Evolutionary conservation across 2,797 vertebrate species (phyloP), one percentile per base, ranked within the genome.

Genomic region (Tenualosa thibaudeaui): DNA sequence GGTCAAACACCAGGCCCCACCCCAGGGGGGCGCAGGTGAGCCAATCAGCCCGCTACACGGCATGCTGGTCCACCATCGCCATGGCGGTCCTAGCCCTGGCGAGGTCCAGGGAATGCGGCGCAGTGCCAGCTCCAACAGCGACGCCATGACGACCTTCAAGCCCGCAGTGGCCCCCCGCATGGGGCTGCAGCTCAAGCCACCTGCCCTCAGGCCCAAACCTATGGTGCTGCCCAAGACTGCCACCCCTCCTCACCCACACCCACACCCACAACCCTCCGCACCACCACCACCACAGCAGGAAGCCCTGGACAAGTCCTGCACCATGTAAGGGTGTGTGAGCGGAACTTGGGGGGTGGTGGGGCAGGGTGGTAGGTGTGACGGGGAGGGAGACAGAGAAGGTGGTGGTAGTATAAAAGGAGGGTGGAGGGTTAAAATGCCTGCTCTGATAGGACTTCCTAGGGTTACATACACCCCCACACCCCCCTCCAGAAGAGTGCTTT

Each of bases 111-210:
- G 96, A 88, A 96, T 98, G 87, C 98, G 97, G 56, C 96, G 97
- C 56, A 98, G 97, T 95, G 95, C 97, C 51, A 97, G 97, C 93
- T 96, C 94, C 86, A 92, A 96, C 96, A 97, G 96, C 51, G 98
- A 99, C 71, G 94, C 96, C 60, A 95, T 99, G 97, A 99, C 96
- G 94, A 99, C 98, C 91, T 99, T 99, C 95, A 99, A 99, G 93
- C 98, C 98, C 0, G 88, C 94, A 89, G 95, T 98, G 53, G 96
- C 97, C 0, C 98, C 98, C 8, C 97, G 98, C 84, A 99, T 99
- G 98, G 98, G 98, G 0, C 96, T 99, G 85, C 98, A 99, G 91
- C 96, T 99, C 88, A 99, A 98, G 90, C 98, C 98, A n/a, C 98
- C 98, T 0, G 97, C 97, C 85, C 93, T 99, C 81, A 96, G 98